Percentiles rank a stretch among this genome's conserved stretches.
Conservation (phyloP, 2,888 invertebrate genomes). For the Himalopsyche kuldschensis region DNA sequence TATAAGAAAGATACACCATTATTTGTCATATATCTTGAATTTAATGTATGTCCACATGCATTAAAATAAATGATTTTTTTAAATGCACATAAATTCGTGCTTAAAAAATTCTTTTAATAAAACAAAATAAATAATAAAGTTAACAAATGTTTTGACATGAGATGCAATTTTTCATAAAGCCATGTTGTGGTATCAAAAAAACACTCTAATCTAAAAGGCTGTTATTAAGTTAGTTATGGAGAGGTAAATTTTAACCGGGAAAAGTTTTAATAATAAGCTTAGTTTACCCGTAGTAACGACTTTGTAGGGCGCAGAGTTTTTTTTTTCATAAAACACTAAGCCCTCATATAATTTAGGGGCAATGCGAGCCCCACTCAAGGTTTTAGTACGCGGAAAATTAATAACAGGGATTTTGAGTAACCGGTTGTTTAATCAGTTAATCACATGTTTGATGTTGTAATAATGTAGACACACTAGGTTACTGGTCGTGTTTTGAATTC, state of each 20-base stretch:
- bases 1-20: no score
- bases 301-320: not conserved
- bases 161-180: no score
- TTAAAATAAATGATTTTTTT: no score
- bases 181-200: not conserved
- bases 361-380: not conserved
- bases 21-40: no score
- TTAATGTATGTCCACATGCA: no score
- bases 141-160: no score
- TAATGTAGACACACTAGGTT: not conserved
- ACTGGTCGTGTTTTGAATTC: not conserved
- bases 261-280: not conserved
- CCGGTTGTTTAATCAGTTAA: not conserved
- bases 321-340: not conserved
- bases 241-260: not conserved
- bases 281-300: not conserved
- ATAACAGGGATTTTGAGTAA: not conserved
- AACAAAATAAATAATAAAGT: no score
- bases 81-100: no score
- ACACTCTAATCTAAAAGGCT: not conserved
- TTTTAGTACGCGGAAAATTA: not conserved
- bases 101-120: no score
- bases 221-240: not conserved
- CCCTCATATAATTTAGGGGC: not conserved
- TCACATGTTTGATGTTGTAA: not conserved